Percentiles rank a stretch among this genome's conserved stretches.
Conservation (phyloP, 2,888 invertebrate genomes). For the Lepidochrysops patricia region DNA sequence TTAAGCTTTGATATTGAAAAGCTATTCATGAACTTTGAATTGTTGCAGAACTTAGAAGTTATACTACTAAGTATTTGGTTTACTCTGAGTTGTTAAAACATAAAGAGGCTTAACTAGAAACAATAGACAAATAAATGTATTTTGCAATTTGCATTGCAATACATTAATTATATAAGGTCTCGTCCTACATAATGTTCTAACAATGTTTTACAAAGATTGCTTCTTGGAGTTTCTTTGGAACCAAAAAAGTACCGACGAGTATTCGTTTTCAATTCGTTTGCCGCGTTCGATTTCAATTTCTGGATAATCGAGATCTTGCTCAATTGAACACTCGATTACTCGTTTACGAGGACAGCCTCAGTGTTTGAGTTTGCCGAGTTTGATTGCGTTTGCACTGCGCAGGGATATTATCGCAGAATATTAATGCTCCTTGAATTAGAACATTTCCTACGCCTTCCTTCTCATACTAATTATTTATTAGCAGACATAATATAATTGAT, state of each 20-base stretch:
- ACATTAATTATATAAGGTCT: neutral
- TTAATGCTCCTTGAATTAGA: conserved; percentile 37
- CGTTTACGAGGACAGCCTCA: conserved; percentile 60
- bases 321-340: conserved; percentile 71
- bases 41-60: too few species aligned
- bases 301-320: conserved; percentile 69
- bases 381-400: conserved; percentile 65
- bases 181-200: neutral
- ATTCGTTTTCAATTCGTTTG: conserved; percentile 55
- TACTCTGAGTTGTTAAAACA: too few species aligned
- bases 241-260: conserved; percentile 35
- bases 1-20: too few species aligned
- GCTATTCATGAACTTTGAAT: too few species aligned
- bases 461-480: neutral
- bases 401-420: conserved; percentile 47
- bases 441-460: conserved; percentile 19
- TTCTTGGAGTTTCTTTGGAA: conserved; percentile 11
- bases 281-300: conserved; percentile 65
- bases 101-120: too few species aligned
- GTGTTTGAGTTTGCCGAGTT: conserved; percentile 65
- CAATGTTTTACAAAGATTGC: neutral
- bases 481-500: neutral
- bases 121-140: too few species aligned
- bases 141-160: neutral
- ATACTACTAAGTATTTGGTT: too few species aligned